These are phyloP conservation scores for Hofmannophila pseudospretella DNA, from an alignment of 2,888 invertebrate species.

Conservation along the genomic window DNA sequence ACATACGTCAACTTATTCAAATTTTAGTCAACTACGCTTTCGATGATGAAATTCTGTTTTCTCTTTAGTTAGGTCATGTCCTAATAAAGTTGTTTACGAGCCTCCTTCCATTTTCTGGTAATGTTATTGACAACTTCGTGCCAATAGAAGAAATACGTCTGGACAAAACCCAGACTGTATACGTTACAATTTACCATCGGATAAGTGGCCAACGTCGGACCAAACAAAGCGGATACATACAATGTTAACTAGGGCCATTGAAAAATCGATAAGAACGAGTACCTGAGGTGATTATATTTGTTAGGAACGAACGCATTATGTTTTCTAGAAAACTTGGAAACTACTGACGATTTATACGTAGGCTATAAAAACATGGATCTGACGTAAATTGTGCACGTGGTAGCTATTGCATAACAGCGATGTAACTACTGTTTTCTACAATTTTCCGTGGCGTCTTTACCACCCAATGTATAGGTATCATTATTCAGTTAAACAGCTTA, in stretches of 20 bases:
- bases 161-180: background rate
- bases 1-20: background rate
- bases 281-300: no score
- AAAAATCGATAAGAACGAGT: conserved; percentile 17
- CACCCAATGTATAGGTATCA: no score
- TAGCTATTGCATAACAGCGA: no score
- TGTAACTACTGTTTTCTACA: no score
- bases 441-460: no score
- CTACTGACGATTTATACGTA: no score
- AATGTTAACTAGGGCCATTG: conserved; percentile 22
- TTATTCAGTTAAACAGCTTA: no score
- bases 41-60: background rate
- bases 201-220: conserved; percentile 20
- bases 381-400: no score
- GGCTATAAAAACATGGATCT: no score
- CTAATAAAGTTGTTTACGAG: conserved; percentile 1
- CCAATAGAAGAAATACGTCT: background rate
- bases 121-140: background rate
- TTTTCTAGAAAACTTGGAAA: no score
- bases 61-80: background rate
- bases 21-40: background rate
- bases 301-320: no score
- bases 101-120: background rate
- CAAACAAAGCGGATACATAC: no score
- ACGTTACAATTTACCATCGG: background rate